Evolutionary conservation across 2,113 vertebrate species (phyloP).

Genomic region (Chloebia gouldiae): DNA sequence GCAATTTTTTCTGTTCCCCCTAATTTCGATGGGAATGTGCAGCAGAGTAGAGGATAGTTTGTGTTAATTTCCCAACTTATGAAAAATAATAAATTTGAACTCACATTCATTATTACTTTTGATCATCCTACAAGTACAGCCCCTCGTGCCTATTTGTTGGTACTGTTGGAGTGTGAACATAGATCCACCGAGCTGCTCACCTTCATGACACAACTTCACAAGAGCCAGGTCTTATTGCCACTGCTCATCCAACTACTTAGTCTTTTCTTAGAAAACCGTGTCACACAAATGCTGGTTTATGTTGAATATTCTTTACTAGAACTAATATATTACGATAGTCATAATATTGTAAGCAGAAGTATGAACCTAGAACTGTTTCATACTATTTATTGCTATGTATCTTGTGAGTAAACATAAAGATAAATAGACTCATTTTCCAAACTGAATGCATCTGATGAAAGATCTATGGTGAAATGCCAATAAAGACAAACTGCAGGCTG

Average conservation of each 20-base stretch:
- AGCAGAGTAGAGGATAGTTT: neutral
- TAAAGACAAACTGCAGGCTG: constrained; percentile 24
- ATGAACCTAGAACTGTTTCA: neutral
- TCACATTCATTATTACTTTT: neutral
- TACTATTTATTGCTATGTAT: neutral
- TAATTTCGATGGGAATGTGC: neutral
- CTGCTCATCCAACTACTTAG: neutral
- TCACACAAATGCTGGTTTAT: neutral
- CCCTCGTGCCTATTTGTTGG: neutral
- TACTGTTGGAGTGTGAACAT: neutral
- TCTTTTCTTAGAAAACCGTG: neutral
- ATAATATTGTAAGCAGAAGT: neutral
- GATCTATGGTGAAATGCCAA: constrained; percentile 20
- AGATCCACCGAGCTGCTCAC: neutral
- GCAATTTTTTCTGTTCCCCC: neutral
- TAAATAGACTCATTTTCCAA: neutral
- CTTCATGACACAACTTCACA: neutral
- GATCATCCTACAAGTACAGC: neutral
- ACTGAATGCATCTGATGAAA: neutral
- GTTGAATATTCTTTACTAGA: neutral
- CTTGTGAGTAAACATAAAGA: neutral
- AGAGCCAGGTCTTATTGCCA: neutral
- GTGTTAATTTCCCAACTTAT: neutral
- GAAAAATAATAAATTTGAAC: neutral
- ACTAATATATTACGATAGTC: neutral